Base-by-base conservation (phyloP, 2,113 vertebrate genomes). In the Corydoras maculifer region DNA sequence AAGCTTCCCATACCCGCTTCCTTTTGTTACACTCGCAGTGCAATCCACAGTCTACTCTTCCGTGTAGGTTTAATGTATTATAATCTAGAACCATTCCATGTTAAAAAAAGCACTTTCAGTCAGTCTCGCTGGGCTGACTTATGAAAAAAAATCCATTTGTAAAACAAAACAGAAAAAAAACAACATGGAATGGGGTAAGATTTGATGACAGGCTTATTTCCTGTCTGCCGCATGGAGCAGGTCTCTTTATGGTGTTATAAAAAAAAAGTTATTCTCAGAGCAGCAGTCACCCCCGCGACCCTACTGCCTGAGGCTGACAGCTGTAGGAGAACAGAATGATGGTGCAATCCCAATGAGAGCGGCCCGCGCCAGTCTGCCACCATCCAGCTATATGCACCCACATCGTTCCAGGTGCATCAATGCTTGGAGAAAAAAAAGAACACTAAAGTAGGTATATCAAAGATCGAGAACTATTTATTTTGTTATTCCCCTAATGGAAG, bases 101-200 rank as follows among this genome's bases (percentile, higher is more conserved):
- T 91, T 83, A 85, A 74, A 79, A 84, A 79, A 65, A 92, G 93
- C 94, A 97, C 96, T 96, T 98, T 96, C 86, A 84, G 91, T 91
- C 90, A 86, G 87, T 86, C 82, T 86, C 88, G 84, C 82, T 76
- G 74, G 79, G 66, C 86, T 88, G 88, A 79, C 86, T 86, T 74
- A 50, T 78, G 75, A 75, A 72, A 70, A 80, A 74, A 69, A 82
- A 79, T 81, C 78, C 78, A 79, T 74, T 82, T 82, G 72, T 77
- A 78, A 84, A 82, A 83, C 79, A 70, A 77, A 74, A 74, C 75
- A 78, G 77, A 77, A 74, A 62, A 69, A 80, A 75, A 65, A 79
- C 80, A 78, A 66, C 72, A 87, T 86, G 90, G 88, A 87, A 90
- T 90, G 91, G 91, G 88, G 90, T 87, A 84, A 88, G 88, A 86